Evolutionary conservation across 2,113 vertebrate species (phyloP), one percentile per base, ranked within the genome.

Genomic region (Emydocephalus ijimae): DNA sequence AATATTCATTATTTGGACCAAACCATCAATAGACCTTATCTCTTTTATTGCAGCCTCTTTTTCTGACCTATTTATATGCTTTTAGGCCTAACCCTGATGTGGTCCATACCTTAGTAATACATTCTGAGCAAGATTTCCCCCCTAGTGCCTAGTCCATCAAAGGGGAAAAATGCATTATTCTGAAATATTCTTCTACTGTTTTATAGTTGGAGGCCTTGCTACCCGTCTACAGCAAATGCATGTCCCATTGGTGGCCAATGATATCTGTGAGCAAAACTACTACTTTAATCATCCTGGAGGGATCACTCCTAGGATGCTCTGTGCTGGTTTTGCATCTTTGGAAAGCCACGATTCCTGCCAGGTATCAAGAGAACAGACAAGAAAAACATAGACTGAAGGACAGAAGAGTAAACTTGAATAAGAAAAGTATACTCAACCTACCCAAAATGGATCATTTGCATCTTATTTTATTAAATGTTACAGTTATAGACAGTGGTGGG

Each of bases 241-340:
- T 89, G 74, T 92, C 18, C 88, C 93, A 7, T 85, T 90, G 69
- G 91, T 95, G 50, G 52, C 92, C 54, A 94, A 61, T 21, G 48
- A 90, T 52, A 90, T 93, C 88, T 94, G 87, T 34, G 93, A 95
- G 45, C 92, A 55, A 57, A 95, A 92, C 90, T 88, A 93, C 26
- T 88, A n/a, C n/a, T 90, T 85, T 56, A 54, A 86, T 24, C 88
- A 91, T 50, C 43, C 89, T 29, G 91, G 91, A 86, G 88, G 59
- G 29, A 94, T 95, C n/a, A 23, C 91, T 39, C 29, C 87, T 21
- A 88, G 90, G 5, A 94, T 95, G 85, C 57, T 95, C n/a, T 92
- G 74, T 92, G 89, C 94, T 92, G 93, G 90, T 6, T 93, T 95
- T 93, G 87, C 89, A 89, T 94, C 59, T 29, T 48, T 39, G 61